Percentiles rank a stretch among this genome's conserved stretches.
phyloP scores from a whole-genome alignment of 2,888 invertebrate species.

The Dinocampus coccinellae region DNA sequence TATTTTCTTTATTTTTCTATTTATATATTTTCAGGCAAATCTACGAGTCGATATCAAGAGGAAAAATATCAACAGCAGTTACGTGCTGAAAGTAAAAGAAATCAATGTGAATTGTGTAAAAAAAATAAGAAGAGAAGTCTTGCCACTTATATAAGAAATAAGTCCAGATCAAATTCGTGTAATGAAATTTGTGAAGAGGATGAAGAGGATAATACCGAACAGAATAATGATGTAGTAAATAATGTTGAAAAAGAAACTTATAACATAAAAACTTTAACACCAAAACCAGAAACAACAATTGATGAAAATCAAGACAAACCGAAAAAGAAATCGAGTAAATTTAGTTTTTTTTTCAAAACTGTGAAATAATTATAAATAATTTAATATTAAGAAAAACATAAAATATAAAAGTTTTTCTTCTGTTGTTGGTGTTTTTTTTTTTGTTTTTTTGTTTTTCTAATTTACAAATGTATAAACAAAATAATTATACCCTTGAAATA shows the following conservation, averaged over 20 bases:
- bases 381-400: background rate
- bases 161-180: constrained; percentile 70
- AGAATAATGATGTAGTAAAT: constrained; percentile 41
- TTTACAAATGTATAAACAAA: no score
- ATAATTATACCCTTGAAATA: no score
- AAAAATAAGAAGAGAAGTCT: constrained; percentile 72
- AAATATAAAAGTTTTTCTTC: no score
- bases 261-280: constrained; percentile 22
- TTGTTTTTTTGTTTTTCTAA: no score
- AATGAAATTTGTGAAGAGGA: constrained; percentile 72
- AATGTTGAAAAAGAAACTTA: constrained; percentile 35
- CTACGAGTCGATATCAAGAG: constrained; percentile 53
- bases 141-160: constrained; percentile 71
- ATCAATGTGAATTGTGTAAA: constrained; percentile 71
- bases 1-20: background rate
- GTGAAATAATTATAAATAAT: background rate
- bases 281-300: background rate
- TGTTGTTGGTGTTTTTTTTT: background rate
- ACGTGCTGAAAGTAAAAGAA: constrained; percentile 59
- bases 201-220: constrained; percentile 64
- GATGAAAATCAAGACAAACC: background rate
- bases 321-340: background rate
- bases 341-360: background rate
- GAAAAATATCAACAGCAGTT: constrained; percentile 64
- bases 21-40: constrained; percentile 54